phyloP scores from a whole-genome alignment of 2,113 vertebrate genomes.

The Diadophis punctatus region DNA sequence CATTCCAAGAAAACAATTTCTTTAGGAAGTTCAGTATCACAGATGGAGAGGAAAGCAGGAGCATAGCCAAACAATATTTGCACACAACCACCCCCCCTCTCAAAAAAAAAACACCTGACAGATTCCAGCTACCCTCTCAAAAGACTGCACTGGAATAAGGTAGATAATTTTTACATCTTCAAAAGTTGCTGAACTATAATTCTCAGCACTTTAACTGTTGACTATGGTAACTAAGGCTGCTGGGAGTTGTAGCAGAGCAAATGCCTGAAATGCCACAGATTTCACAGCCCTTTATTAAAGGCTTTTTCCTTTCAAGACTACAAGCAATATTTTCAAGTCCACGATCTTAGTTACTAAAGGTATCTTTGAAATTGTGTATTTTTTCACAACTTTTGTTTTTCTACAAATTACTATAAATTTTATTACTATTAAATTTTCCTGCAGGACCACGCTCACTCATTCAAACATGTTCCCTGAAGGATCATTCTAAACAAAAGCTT shows the following conservation, averaged over 20 bases:
- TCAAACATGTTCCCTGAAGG: background rate
- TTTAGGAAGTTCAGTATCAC: background rate
- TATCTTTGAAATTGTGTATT: background rate
- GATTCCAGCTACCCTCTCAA: background rate
- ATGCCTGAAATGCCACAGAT: background rate
- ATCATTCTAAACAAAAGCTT: background rate
- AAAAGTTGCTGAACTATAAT: background rate
- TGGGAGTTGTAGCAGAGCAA: background rate
- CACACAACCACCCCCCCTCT: accelerated
- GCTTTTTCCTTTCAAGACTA: background rate
- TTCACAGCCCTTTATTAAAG: background rate
- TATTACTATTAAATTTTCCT: background rate
- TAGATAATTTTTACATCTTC: background rate
- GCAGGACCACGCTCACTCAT: background rate
- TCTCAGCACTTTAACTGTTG: background rate
- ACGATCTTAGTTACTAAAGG: background rate
- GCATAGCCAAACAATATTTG: background rate
- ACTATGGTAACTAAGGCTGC: background rate
- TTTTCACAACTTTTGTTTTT: background rate
- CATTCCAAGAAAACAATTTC: background rate
- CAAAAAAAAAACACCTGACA: too few relatives aligned
- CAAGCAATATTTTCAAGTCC: background rate
- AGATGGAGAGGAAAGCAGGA: background rate
- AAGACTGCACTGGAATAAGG: background rate
- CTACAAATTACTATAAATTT: background rate